A percentile compares a stretch with the other conserved stretches of the same genome.
These are phyloP conservation scores for Mormyrus lacerda DNA, from an alignment of 2,113 vertebrate species.

Conservation along the genomic window DNA sequence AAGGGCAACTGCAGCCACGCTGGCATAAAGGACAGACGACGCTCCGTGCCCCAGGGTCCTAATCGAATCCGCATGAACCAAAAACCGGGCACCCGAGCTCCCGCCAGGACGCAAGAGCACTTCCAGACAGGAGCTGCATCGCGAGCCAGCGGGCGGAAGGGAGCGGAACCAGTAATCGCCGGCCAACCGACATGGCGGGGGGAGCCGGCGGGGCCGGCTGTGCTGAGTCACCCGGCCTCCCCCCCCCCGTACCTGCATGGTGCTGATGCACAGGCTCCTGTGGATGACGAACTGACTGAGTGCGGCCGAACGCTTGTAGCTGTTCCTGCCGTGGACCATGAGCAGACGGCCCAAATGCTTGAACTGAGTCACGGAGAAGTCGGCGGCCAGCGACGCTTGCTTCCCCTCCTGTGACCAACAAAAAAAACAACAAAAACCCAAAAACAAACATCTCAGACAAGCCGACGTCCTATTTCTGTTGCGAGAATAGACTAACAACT, in stretches of 20 bases:
- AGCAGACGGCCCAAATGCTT: slow-evolving; percentile 87
- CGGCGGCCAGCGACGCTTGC: slow-evolving; percentile 86
- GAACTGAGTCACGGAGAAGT: slow-evolving; percentile 97
- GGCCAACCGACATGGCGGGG: background rate
- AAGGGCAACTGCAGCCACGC: background rate
- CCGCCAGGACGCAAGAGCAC: background rate
- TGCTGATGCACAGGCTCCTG: slow-evolving; percentile 91
- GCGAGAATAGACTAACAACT: slow-evolving; percentile 4
- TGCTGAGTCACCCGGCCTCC: background rate
- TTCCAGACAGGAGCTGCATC: background rate
- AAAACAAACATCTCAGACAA: background rate
- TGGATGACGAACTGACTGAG: slow-evolving; percentile 99
- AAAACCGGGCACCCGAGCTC: background rate
- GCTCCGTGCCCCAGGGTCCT: background rate
- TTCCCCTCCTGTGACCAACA: slow-evolving; percentile 78
- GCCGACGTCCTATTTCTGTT: slow-evolving; percentile 1
- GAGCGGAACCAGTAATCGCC: background rate
- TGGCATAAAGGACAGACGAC: background rate
- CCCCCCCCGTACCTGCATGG: slow-evolving; percentile 80
- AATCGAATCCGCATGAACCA: background rate
- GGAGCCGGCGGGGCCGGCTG: background rate
- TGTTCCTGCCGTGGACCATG: slow-evolving; percentile 97
- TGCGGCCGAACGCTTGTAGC: slow-evolving; percentile 91
- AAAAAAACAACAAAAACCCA: slow-evolving; percentile 21
- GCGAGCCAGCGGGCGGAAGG: background rate